Base-by-base conservation (phyloP, 2,113 vertebrate genomes). In the human region DNA sequence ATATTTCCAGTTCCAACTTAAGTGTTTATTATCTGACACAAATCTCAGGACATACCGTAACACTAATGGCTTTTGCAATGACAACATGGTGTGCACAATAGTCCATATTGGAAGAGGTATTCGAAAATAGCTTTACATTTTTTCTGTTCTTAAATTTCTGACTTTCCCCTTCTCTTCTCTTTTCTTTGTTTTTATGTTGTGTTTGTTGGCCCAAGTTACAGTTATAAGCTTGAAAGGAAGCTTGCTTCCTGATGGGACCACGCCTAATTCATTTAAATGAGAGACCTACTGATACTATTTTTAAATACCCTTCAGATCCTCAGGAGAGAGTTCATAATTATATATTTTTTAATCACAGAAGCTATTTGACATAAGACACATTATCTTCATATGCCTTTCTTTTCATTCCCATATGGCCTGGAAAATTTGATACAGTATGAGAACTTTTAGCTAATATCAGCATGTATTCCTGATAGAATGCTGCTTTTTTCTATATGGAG, bases 21-120 rank as follows among this genome's bases (percentile, higher is more conserved):
- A 70, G 83, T 79, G 68, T 93, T 96, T 94, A 84, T 96, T 92
- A 90, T 97, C 43, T 95, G 89, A 95, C 48, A 92, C 3, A 84
- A 96, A 64, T 95, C 92, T 64, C 78, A 93, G 89, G 72, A 85
- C 32, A 92, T 82, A 48, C 66, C 43, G 50, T 85, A 88, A 66
- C 35, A 50, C 94, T 88, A 93, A 94, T 50, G 35, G 3, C 50
- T 94, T 97, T 92, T 97, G 32, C 70, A 90, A 85, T 81, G 94
- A 70, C n/a, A 93, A 35, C 5, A 5, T 16, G n/a, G 32, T 91
- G 8, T 90, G 22, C 18, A 89, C 88, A 88, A 93, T 22, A 94
- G 23, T n/a, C 45, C 35, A 79, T 68, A 43, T 17, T 68, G 84
- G 17, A 97, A 89, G 45, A 79, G 22, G 20, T 43, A 75, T 85